These are phyloP conservation scores for Drepanosiphum platanoidis DNA, from an alignment of 2,888 invertebrate species.

Conservation along the genomic window DNA sequence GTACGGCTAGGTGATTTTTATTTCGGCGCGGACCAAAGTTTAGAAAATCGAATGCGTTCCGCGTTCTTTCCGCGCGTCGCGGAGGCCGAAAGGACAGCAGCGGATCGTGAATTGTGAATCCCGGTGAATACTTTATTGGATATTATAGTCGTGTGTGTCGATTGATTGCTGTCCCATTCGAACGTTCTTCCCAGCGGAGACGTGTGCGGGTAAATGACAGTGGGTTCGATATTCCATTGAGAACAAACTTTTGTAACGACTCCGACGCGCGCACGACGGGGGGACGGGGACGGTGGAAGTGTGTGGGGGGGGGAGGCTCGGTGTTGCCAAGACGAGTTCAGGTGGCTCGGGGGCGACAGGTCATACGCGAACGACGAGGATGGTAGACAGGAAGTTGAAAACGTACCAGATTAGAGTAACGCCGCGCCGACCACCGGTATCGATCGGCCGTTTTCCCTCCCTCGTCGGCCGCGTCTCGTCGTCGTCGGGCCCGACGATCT, in stretches of 20 bases:
- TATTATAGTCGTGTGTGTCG: neutral
- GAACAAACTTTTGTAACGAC: conserved; percentile 26
- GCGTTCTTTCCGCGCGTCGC: neutral
- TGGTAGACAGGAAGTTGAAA: conserved; percentile 39
- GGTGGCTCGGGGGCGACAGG: conserved; percentile 30
- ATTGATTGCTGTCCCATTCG: conserved; percentile 9
- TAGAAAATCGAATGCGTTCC: neutral
- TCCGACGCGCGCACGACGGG: no score
- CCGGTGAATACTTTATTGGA: conserved; percentile 29
- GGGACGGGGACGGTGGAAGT: no score
- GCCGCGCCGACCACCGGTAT: conserved; percentile 22
- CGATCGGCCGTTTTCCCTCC: conserved; percentile 31
- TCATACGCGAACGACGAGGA: neutral
- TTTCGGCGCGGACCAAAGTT: neutral
- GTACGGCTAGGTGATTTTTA: no score
- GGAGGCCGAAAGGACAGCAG: neutral
- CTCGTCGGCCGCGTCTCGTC: neutral
- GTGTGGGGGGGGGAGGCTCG: neutral
- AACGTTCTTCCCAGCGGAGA: neutral
- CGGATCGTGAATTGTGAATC: neutral
- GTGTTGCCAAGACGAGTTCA: conserved; percentile 20
- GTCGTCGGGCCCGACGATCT: conserved; percentile 25
- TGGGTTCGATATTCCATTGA: conserved; percentile 17
- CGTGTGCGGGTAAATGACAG: neutral
- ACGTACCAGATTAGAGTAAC: conserved; percentile 47